These are phyloP conservation scores for Phasia obesa DNA, from an alignment of 2,888 invertebrate genomes.

Conservation along the genomic window DNA sequence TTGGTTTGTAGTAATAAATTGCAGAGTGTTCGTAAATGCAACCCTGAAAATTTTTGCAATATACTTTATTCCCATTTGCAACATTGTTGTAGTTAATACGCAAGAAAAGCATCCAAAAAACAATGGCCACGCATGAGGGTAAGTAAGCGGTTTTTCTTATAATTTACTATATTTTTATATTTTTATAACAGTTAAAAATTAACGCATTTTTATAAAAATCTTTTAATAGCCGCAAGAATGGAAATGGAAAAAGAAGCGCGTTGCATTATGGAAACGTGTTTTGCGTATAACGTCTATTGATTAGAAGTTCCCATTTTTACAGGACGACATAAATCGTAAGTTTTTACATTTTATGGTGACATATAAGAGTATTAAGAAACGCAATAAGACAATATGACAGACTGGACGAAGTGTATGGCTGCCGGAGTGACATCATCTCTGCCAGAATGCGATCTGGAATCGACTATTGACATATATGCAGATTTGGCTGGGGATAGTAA, in stretches of 20 bases:
- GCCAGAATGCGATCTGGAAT: slow-evolving; percentile 26
- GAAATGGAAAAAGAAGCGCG: not conserved
- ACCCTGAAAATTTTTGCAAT: too few relatives aligned
- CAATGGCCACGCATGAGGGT: too few relatives aligned
- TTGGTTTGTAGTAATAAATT: too few relatives aligned
- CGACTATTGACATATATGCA: not conserved
- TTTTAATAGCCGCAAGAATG: too few relatives aligned
- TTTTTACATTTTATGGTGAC: slow-evolving; percentile 1
- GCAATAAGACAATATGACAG: slow-evolving; percentile 35
- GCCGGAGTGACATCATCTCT: slow-evolving; percentile 17
- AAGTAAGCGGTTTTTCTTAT: too few relatives aligned
- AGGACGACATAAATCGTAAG: not conserved
- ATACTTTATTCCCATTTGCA: too few relatives aligned
- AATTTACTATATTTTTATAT: too few relatives aligned
- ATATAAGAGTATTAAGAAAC: slow-evolving; percentile 30
- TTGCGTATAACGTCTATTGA: not conserved
- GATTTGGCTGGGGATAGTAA: slow-evolving; percentile 16
- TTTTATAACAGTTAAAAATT: too few relatives aligned
- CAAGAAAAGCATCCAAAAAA: too few relatives aligned
- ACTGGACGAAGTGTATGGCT: slow-evolving; percentile 27
- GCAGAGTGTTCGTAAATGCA: too few relatives aligned
- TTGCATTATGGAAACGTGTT: not conserved
- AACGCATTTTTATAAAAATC: too few relatives aligned
- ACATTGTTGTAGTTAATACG: too few relatives aligned
- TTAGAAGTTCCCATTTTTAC: not conserved